Percentiles rank a stretch among this genome's conserved stretches.
Conservation (phyloP, 2,113 vertebrate species). For the Bufo gargarizans region DNA sequence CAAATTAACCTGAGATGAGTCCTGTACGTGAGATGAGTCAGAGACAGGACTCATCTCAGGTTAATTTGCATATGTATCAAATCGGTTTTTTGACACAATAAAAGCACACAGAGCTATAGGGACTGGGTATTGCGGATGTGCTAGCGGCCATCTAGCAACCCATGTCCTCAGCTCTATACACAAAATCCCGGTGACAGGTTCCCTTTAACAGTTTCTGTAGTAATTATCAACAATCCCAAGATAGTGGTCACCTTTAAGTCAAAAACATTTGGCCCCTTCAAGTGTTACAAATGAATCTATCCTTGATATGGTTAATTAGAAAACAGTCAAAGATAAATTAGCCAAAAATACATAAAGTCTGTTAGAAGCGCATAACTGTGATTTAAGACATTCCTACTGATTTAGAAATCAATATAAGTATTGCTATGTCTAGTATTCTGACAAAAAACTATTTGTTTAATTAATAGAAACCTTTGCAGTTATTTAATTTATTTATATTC, state of each 20-base stretch:
- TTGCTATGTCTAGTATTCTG: constrained; percentile 53
- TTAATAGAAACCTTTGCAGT: constrained; percentile 51
- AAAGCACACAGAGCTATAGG: no score
- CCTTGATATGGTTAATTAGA: constrained; percentile 34
- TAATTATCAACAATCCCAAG: not conserved
- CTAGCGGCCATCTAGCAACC: no score
- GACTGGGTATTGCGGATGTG: no score
- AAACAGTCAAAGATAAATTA: constrained; percentile 37
- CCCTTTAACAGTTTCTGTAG: not conserved
- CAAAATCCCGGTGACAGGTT: no score
- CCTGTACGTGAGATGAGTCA: no score
- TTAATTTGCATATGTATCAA: no score
- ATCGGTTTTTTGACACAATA: no score
- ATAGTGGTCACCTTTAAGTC: not conserved
- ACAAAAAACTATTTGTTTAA: constrained; percentile 53
- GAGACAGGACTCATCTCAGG: no score
- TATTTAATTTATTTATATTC: constrained; percentile 57
- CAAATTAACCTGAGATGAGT: no score
- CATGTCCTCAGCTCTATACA: no score
- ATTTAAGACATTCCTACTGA: constrained; percentile 53
- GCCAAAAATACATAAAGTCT: constrained; percentile 44
- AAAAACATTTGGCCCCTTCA: not conserved
- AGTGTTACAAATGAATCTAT: not conserved
- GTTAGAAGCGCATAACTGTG: constrained; percentile 47
- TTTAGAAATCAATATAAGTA: constrained; percentile 50